phyloP scores from a whole-genome alignment of 1,140 invertebrate species.

The Zaprionus gabonicus region DNA sequence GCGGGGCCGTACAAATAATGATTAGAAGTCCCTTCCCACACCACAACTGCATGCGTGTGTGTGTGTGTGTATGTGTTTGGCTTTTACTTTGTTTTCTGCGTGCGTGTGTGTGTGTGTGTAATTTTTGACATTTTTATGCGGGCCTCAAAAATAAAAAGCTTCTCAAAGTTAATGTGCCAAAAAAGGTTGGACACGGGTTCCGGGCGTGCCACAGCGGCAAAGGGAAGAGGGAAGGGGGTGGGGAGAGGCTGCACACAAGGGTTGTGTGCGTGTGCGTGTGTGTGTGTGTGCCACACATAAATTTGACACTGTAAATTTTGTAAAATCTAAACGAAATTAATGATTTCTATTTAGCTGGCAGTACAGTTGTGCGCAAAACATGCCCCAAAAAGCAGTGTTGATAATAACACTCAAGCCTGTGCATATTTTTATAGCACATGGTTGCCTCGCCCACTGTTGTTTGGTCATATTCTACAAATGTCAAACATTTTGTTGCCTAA shows the following conservation, averaged over 20 bases:
- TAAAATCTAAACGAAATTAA: constrained; percentile 80
- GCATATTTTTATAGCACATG: too few species aligned
- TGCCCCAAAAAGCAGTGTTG: constrained; percentile 21
- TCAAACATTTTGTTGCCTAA: neutral
- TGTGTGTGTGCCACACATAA: constrained; percentile 44
- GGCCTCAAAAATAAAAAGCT: constrained; percentile 62
- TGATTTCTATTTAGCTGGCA: constrained; percentile 55
- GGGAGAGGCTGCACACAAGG: constrained; percentile 30
- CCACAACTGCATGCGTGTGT: neutral
- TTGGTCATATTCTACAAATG: too few species aligned
- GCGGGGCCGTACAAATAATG: constrained; percentile 75
- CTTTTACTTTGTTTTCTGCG: constrained; percentile 49
- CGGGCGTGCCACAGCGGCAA: neutral
- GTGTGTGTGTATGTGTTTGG: constrained; percentile 44
- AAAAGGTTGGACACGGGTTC: constrained; percentile 26
- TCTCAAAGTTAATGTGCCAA: constrained; percentile 52
- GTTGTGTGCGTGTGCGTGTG: constrained; percentile 37
- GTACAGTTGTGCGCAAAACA: constrained; percentile 69
- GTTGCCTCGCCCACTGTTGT: too few species aligned
- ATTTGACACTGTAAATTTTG: constrained; percentile 72
- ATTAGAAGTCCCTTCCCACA: constrained; percentile 67
- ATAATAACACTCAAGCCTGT: neutral
- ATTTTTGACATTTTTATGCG: constrained; percentile 83
- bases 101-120: constrained; percentile 58
- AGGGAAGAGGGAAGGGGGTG: neutral